Base-by-base conservation (phyloP, 2,888 invertebrate genomes). In the Sabellastarte sp. region DNA sequence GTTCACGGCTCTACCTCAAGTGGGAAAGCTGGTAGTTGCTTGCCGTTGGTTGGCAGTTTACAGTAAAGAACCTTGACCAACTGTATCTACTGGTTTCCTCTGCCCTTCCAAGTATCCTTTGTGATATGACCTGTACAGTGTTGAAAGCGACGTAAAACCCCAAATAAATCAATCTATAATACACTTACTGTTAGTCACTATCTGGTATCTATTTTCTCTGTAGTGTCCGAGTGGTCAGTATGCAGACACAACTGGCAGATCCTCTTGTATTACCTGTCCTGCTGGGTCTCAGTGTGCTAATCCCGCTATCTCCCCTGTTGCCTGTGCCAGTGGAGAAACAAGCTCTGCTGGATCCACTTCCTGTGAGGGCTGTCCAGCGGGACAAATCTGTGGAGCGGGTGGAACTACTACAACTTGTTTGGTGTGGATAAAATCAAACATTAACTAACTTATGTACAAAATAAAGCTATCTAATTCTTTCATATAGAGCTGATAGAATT, bases 221-320 rank as follows among this genome's bases (percentile, higher is more conserved):
- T 60, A 69, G 67, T 67, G 67, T 50, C 41, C 67, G 5, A 60
- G 65, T 33, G 81, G 81, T 24, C 78, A 78, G 61, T 80, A 78
- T 63, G 65, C 72, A 3, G 63, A 62, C 33, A 56, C 30, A 15
- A 56, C 66, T 1, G 72, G 72, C 0, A 61, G 68, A 2, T 50
- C 67, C 1, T 50, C 26, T 5, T 80, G 79, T 68, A 74, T 71
- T 3, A 26, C 69, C 28, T 79, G 79, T 60, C 75, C 77, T 5
- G 74, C 64, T 10, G 77, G 77, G 26, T 73, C 67, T 29, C 62
- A 77, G 50, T 81, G 81, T 71, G 65, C 79, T 10, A 71, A 75
- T 59, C 70, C 78, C 0, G 66, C 74, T 2, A 50, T 59, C 1
- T 24, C 70, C 2, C 80, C 78, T 3, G 72, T 71, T 10, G 60